Evolutionary conservation across 2,888 invertebrate genomes (phyloP).

Genomic region (Brachyptera risi): DNA sequence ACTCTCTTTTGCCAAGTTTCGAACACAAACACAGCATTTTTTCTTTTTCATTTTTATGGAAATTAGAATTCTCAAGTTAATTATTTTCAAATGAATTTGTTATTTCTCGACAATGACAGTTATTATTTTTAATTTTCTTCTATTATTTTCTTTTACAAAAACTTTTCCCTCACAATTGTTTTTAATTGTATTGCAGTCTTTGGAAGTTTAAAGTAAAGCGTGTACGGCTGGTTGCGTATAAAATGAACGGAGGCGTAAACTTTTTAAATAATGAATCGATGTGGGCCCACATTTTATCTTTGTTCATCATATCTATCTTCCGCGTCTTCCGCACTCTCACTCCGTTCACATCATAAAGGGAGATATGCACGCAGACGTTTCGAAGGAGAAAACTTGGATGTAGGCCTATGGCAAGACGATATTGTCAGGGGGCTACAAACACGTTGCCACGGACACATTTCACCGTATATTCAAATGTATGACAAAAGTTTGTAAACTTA

Average conservation of each 20-base stretch:
- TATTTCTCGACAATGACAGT: slow-evolving; percentile 9
- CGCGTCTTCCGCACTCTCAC: slow-evolving; percentile 3
- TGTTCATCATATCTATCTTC: neutral
- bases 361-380: neutral
- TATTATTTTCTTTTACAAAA: neutral
- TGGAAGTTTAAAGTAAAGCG: neutral
- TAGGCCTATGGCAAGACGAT: no score
- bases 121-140: slow-evolving; percentile 9
- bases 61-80: slow-evolving; percentile 7
- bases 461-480: no score
- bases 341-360: slow-evolving; percentile 12
- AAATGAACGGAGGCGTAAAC: slow-evolving; percentile 1
- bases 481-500: no score
- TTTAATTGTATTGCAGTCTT: slow-evolving; percentile 4
- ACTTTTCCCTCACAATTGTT: no score
- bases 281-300: slow-evolving; percentile 1
- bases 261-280: slow-evolving; percentile 19
- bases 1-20: neutral
- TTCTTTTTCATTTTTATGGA: neutral
- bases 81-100: slow-evolving; percentile 1
- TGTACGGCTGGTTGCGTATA: neutral
- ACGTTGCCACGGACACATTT: neutral
- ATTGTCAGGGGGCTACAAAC: slow-evolving; percentile 2
- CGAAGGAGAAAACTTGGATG: slow-evolving; percentile 12
- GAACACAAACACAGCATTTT: no score